Base-by-base conservation (phyloP, 2,113 vertebrate genomes). In the Clinocottus analis region DNA sequence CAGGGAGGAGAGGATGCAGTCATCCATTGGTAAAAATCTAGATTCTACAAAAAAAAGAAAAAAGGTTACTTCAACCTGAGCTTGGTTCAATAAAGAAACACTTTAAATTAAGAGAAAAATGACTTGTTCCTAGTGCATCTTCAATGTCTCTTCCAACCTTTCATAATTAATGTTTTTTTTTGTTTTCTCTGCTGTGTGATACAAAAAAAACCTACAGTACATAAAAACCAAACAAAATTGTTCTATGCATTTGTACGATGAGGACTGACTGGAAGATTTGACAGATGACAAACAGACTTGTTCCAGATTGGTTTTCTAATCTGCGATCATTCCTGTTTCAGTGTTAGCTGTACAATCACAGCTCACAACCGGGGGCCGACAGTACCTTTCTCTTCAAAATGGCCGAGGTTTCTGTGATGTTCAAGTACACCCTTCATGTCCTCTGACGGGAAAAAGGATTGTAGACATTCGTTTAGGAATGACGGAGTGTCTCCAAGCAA, bases 1-100 rank as follows among this genome's bases (percentile, higher is more conserved):
- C 67, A 94, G 85, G 58, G 93, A 92, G 75, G 91, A 92, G 71
- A 94, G 93, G 84, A 94, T 94, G 86, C 88, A 93, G 90, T 94
- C 91, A 29, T 93, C 92, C 91, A 93, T 91, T 0, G 93, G 92
- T 77, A 94, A 81, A 31, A 92, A 85, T 39, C 85, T 67, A 3
- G 91, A 79, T 83, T 92, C 93, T 94, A 47, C 4, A 45, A 14
- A 60, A 55, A 7, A 17, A 4, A 5, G 37, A 61, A 55, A 4
- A n/a, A 69, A 1, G 0, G 29, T 47, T 68, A 13, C 51, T 43
- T 37, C 75, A 27, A 65, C 3, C 3, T 6, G 5, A 10, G 51
- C 2, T n/a, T 14, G 35, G 16, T 23, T 27, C 9, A 35, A 76
- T 65, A 7, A 53, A 45, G 14, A 69, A 73, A 45, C 37, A 29